A percentile compares a stretch with the other conserved stretches of the same genome.
phyloP scores from a whole-genome alignment of 2,888 invertebrate genomes.

The Brassicogethes aeneus region DNA sequence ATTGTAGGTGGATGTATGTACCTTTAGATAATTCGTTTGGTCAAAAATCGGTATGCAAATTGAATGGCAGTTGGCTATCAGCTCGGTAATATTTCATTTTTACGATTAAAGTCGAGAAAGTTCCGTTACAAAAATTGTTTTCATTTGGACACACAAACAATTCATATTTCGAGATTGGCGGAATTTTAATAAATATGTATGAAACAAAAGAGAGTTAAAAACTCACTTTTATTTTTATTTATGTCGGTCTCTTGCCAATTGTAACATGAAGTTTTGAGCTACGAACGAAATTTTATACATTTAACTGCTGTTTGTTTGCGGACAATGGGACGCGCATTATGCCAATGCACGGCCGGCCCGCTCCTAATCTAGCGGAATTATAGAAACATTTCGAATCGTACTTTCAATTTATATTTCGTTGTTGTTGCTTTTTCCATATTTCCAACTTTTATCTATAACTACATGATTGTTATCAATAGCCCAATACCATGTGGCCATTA shows the following conservation, averaged over 20 bases:
- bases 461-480: too few relatives aligned
- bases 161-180: slow-evolving; percentile 15
- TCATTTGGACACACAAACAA: slow-evolving; percentile 9
- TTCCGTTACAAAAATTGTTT: background rate
- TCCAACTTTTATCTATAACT: too few relatives aligned
- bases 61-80: slow-evolving; percentile 21
- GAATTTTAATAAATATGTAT: slow-evolving; percentile 20
- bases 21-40: too few relatives aligned
- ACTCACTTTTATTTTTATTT: slow-evolving; percentile 19
- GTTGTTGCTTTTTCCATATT: too few relatives aligned
- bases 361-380: too few relatives aligned
- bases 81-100: slow-evolving; percentile 19
- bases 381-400: too few relatives aligned
- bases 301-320: slow-evolving; percentile 2
- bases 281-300: slow-evolving; percentile 6
- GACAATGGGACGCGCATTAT: background rate
- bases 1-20: too few relatives aligned
- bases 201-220: slow-evolving; percentile 12
- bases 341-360: background rate
- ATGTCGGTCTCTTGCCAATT: slow-evolving; percentile 14
- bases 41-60: too few relatives aligned
- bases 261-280: slow-evolving; percentile 13
- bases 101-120: slow-evolving; percentile 9
- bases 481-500: too few relatives aligned
- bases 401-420: too few relatives aligned